Conservation (phyloP, 2,888 invertebrate species). For the Watsonalla cultraria region DNA sequence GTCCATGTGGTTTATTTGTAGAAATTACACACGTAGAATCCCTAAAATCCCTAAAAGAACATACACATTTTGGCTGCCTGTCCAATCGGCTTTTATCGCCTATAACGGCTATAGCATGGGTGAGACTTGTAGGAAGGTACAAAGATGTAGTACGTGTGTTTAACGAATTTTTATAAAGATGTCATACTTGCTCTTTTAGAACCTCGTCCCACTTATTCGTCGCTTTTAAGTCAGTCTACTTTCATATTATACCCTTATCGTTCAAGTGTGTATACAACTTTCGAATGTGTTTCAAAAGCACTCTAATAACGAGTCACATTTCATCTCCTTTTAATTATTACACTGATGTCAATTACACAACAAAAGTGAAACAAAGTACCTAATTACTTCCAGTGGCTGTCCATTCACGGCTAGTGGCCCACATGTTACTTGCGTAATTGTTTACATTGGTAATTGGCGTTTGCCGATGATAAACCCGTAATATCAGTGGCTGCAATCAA, state of each 20-base stretch:
- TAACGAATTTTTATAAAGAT: neutral
- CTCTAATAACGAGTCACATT: neutral
- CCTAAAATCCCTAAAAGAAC: no score
- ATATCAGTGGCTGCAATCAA: constrained; percentile 34
- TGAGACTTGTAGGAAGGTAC: no score
- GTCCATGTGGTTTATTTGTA: no score
- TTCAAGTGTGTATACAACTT: neutral
- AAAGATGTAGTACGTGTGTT: no score
- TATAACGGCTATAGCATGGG: no score
- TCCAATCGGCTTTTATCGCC: no score
- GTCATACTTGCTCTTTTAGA: no score
- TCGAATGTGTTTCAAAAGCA: neutral
- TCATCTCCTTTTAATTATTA: neutral
- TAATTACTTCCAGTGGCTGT: constrained; percentile 17
- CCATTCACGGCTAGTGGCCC: constrained; percentile 25
- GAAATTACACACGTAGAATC: no score
- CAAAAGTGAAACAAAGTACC: constrained; percentile 1
- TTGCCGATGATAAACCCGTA: constrained; percentile 39
- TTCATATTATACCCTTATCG: neutral
- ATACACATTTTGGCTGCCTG: no score
- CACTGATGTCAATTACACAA: neutral
- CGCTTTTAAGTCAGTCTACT: neutral
- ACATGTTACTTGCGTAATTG: constrained; percentile 40
- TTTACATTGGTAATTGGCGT: constrained; percentile 48
- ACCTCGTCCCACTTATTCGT: neutral